Evolutionary conservation across 2,888 invertebrate species (phyloP).

Genomic region (Andrena flavipes): DNA sequence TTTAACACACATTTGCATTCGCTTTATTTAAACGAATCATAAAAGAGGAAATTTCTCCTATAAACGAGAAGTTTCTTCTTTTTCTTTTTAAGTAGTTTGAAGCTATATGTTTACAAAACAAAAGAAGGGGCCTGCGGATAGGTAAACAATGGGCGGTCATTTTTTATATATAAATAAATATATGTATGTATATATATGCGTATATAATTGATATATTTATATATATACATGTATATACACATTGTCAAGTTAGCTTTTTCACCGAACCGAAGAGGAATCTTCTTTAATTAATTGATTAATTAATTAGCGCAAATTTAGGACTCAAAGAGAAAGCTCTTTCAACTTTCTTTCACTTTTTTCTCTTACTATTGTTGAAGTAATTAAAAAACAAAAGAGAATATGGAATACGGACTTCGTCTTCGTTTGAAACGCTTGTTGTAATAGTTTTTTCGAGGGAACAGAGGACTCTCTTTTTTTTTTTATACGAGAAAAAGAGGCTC

Average conservation of each 20-base stretch:
- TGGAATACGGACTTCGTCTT: conserved; percentile 49
- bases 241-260: conserved; percentile 82
- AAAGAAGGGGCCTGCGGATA: conserved; percentile 52
- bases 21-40: conserved; percentile 39
- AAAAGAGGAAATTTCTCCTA: conserved; percentile 31
- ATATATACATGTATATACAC: conserved; percentile 69
- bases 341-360: conserved; percentile 30
- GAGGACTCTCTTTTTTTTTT: conserved; percentile 69
- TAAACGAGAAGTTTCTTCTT: conserved; percentile 30
- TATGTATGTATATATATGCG: conserved; percentile 44
- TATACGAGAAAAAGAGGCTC: conserved; percentile 69
- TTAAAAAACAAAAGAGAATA: conserved; percentile 26
- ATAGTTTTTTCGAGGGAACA: conserved; percentile 49
- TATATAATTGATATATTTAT: conserved; percentile 51
- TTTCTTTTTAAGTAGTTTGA: conserved; percentile 34
- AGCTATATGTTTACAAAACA: conserved; percentile 49
- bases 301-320: conserved; percentile 54
- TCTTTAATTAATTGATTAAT: conserved; percentile 53
- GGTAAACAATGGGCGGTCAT: conserved; percentile 59
- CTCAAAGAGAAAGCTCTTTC: conserved; percentile 27
- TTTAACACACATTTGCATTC: conserved; percentile 50
- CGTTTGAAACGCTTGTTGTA: conserved; percentile 61
- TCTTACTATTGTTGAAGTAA: conserved; percentile 40
- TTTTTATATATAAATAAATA: conserved; percentile 62
- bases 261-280: conserved; percentile 70